Evolutionary conservation across 2,797 vertebrate genomes (phyloP).

Genomic region (Halcyon smyrnensis): DNA sequence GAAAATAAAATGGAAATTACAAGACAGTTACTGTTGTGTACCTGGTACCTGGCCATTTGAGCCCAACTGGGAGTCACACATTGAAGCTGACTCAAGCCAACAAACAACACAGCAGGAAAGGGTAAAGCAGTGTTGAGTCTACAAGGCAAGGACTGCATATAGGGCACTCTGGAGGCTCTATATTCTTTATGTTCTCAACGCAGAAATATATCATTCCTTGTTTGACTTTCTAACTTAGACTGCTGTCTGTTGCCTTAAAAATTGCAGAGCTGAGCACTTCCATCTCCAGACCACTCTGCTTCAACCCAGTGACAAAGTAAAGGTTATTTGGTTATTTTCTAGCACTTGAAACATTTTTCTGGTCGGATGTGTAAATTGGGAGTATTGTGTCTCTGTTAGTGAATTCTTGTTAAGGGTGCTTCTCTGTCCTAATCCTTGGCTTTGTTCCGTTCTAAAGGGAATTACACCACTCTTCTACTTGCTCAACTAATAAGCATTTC

Average conservation of each 20-base stretch:
- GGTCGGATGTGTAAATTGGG: not conserved
- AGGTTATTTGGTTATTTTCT: slow-evolving; percentile 44
- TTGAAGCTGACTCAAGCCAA: not conserved
- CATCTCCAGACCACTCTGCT: slow-evolving; percentile 20
- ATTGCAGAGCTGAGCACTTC: not conserved
- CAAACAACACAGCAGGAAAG: not conserved
- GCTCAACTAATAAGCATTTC: slow-evolving; percentile 18
- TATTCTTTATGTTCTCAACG: slow-evolving; percentile 19
- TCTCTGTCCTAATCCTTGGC: not conserved
- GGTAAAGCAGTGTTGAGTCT: not conserved
- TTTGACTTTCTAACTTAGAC: not conserved
- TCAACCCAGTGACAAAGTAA: not conserved
- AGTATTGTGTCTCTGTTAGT: not conserved
- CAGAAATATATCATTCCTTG: slow-evolving; percentile 35
- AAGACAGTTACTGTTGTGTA: not conserved
- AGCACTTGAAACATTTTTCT: not conserved
- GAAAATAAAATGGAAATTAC: not conserved
- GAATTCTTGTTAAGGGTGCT: not conserved
- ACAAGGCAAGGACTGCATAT: not conserved
- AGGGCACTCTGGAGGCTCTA: not conserved
- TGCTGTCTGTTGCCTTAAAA: slow-evolving; percentile 36
- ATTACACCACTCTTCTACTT: not conserved
- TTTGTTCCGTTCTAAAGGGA: not conserved
- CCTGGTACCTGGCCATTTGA: not conserved
- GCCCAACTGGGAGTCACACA: not conserved